These are phyloP conservation scores for Melikaiella ostensackeni DNA, from an alignment of 2,888 invertebrate genomes.

Conservation along the genomic window DNA sequence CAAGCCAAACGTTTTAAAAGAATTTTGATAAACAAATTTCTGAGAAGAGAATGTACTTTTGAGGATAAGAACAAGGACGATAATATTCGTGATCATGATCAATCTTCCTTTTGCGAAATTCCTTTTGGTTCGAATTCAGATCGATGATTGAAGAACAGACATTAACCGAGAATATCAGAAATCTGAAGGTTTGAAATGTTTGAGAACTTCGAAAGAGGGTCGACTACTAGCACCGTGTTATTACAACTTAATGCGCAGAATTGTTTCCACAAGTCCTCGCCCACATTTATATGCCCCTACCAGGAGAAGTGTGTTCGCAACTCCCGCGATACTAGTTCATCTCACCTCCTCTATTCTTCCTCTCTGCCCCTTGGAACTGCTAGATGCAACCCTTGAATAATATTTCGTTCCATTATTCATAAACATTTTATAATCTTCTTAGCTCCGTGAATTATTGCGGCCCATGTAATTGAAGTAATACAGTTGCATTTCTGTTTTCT, in stretches of 20 bases:
- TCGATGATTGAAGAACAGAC: background rate
- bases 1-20: too few relatives aligned
- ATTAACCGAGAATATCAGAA: slow-evolving; percentile 29
- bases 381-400: slow-evolving; percentile 51
- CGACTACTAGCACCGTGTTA: slow-evolving; percentile 60
- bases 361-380: slow-evolving; percentile 38
- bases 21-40: too few relatives aligned
- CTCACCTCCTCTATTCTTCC: slow-evolving; percentile 41
- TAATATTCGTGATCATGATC: too few relatives aligned
- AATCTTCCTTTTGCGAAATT: too few relatives aligned
- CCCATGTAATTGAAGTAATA: slow-evolving; percentile 66
- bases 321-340: slow-evolving; percentile 40
- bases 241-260: slow-evolving; percentile 69
- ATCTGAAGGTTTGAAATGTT: slow-evolving; percentile 52
- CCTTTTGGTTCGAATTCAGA: too few relatives aligned
- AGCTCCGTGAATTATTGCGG: slow-evolving; percentile 68
- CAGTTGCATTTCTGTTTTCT: slow-evolving; percentile 20
- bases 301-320: slow-evolving; percentile 30
- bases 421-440: slow-evolving; percentile 74
- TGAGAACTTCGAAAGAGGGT: slow-evolving; percentile 46
- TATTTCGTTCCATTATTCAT: slow-evolving; percentile 73
- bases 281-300: slow-evolving; percentile 51
- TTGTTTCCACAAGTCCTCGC: slow-evolving; percentile 64
- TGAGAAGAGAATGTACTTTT: too few relatives aligned
- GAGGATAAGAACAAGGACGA: too few relatives aligned